A percentile compares a stretch with the other conserved stretches of the same genome.
phyloP scores from a whole-genome alignment of 2,888 invertebrate species.

The Terebella lapidaria region DNA sequence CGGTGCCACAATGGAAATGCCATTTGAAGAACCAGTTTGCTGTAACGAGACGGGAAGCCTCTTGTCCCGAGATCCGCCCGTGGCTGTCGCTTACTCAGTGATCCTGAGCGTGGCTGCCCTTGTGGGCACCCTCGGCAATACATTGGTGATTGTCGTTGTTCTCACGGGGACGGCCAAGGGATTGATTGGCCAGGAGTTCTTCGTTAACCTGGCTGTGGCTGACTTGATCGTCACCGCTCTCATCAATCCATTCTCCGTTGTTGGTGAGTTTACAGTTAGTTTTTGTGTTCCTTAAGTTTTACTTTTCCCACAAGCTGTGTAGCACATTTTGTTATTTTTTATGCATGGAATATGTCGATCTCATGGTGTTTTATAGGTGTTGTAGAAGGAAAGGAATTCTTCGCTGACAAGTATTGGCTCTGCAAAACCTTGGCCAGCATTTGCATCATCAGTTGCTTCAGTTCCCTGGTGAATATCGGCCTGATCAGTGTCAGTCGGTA shows the following conservation, averaged over 20 bases:
- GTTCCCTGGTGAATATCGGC: slow-evolving; percentile 33
- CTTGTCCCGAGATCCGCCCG: background rate
- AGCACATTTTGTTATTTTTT: too few relatives aligned
- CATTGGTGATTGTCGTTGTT: slow-evolving; percentile 6
- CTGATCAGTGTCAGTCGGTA: slow-evolving; percentile 35
- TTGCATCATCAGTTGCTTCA: slow-evolving; percentile 34
- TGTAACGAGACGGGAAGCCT: background rate
- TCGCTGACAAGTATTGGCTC: slow-evolving; percentile 27
- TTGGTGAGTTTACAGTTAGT: slow-evolving; percentile 34
- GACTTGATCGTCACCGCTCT: slow-evolving; percentile 32
- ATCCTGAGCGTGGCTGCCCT: slow-evolving; percentile 11
- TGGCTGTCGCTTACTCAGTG: slow-evolving; percentile 11
- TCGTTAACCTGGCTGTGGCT: slow-evolving; percentile 31
- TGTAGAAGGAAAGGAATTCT: slow-evolving; percentile 30
- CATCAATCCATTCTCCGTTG: slow-evolving; percentile 32
- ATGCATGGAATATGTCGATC: too few relatives aligned
- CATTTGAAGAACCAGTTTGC: background rate
- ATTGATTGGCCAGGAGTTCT: slow-evolving; percentile 23
- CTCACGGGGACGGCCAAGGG: background rate
- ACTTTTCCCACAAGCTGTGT: too few relatives aligned
- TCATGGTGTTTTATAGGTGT: slow-evolving; percentile 34
- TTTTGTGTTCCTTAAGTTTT: too few relatives aligned
- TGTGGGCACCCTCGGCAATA: slow-evolving; percentile 18
- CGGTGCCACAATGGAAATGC: background rate
- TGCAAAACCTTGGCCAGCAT: slow-evolving; percentile 31